These are phyloP conservation scores for Coracopsis vasa DNA, from an alignment of 2,113 vertebrate genomes.

Conservation along the genomic window DNA sequence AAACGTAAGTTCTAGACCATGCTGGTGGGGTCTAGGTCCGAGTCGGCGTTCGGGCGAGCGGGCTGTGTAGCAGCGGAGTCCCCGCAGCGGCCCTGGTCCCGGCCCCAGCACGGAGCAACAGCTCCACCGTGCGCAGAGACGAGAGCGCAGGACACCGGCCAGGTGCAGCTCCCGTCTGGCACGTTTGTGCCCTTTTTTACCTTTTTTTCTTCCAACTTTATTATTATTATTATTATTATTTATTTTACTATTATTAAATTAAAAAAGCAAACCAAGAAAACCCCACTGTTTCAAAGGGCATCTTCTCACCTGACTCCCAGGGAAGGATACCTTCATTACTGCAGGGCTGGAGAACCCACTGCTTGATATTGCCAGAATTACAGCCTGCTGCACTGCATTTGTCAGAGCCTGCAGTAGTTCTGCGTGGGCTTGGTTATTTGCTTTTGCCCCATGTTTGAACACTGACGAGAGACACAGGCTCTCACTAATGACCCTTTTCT, in stretches of 20 bases:
- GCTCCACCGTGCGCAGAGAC: conserved; percentile 46
- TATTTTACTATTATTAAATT: not conserved
- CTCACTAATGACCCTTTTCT: not conserved
- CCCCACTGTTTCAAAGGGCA: rapidly evolving
- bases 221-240: not conserved
- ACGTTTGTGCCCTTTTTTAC: rapidly evolving
- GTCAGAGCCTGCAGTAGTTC: not conserved
- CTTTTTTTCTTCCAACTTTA: not conserved
- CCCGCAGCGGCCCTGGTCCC: no score
- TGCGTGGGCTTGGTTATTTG: rapidly evolving
- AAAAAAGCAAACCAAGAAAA: not conserved
- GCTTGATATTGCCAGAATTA: rapidly evolving
- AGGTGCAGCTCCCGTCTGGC: rapidly evolving
- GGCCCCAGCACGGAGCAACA: not conserved
- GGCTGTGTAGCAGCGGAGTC: not conserved
- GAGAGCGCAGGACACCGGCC: no score
- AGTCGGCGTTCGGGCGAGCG: not conserved
- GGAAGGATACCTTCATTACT: rapidly evolving
- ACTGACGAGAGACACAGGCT: rapidly evolving
- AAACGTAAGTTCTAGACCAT: rapidly evolving
- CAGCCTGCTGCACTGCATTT: not conserved
- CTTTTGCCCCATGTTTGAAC: rapidly evolving
- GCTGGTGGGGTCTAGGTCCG: not conserved
- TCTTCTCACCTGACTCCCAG: rapidly evolving
- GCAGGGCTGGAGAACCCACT: rapidly evolving